These are phyloP conservation scores for Apis laboriosa DNA, from an alignment of 1,140 invertebrate species.

Conservation along the genomic window DNA sequence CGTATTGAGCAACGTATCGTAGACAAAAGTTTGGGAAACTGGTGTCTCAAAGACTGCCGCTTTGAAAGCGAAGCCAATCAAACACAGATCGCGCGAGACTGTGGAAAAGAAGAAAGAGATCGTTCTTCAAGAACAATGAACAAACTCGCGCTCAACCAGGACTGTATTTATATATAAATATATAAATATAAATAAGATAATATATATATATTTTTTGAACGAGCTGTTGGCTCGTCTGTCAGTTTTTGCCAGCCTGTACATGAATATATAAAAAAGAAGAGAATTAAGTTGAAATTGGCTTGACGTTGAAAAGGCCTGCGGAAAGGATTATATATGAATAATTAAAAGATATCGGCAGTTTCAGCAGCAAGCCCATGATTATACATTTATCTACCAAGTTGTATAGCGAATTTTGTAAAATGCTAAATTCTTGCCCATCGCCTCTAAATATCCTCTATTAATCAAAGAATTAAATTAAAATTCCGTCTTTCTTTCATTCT, in stretches of 20 bases:
- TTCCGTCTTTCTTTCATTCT: neutral
- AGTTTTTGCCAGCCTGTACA: constrained; percentile 30
- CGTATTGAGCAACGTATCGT: neutral
- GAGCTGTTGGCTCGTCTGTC: neutral
- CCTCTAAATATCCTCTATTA: constrained; percentile 37
- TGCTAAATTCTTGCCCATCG: constrained; percentile 67
- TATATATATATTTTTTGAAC: constrained; percentile 60
- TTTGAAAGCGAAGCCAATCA: constrained; percentile 23
- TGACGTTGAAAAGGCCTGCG: constrained; percentile 9
- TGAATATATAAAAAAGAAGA: constrained; percentile 9
- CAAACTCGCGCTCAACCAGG: neutral
- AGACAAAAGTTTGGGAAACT: constrained; percentile 16
- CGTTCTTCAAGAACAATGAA: neutral
- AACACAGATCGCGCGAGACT: neutral
- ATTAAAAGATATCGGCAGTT: constrained; percentile 34
- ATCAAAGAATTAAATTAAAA: constrained; percentile 33
- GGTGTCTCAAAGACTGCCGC: constrained; percentile 14
- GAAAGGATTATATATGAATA: neutral
- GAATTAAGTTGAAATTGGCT: neutral
- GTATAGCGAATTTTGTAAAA: constrained; percentile 66
- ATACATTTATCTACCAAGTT: constrained; percentile 6
- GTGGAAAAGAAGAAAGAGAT: neutral
- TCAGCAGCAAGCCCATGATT: constrained; percentile 23
- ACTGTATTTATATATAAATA: constrained; percentile 66
- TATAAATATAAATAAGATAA: constrained; percentile 69